Percentiles rank a stretch among this genome's conserved stretches.
Conservation (phyloP, 2,888 invertebrate species). For the Noctua pronuba region DNA sequence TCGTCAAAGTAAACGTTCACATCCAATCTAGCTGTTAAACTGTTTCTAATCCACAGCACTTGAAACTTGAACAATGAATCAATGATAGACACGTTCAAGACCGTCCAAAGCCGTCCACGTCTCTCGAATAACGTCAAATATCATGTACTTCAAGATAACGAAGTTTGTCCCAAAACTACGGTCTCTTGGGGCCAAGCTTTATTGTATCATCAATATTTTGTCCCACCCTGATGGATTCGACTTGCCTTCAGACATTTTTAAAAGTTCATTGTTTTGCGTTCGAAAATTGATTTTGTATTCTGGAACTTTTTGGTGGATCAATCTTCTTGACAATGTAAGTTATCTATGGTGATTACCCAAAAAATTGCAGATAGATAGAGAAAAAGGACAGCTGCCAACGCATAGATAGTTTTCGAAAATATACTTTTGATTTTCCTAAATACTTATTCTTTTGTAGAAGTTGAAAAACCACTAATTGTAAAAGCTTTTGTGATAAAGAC, state of each 20-base stretch:
- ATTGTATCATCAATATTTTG: constrained; percentile 46
- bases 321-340: background rate
- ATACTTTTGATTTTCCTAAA: background rate
- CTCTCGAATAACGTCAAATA: constrained; percentile 36
- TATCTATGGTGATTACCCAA: background rate
- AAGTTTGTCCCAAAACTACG: constrained; percentile 46
- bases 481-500: background rate
- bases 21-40: constrained; percentile 6
- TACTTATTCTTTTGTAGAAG: background rate
- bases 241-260: constrained; percentile 32
- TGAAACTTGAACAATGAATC: constrained; percentile 30
- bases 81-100: constrained; percentile 14
- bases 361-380: background rate
- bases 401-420: background rate
- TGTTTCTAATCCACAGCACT: constrained; percentile 20
- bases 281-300: constrained; percentile 34
- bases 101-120: constrained; percentile 18
- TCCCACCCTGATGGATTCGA: constrained; percentile 19
- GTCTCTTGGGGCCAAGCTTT: constrained; percentile 23
- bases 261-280: constrained; percentile 22
- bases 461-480: constrained; percentile 26
- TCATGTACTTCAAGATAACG: constrained; percentile 46
- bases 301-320: constrained; percentile 1
- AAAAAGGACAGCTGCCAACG: background rate
- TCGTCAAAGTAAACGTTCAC: background rate